phyloP scores from a whole-genome alignment of 2,888 invertebrate genomes.

The Dolichomitus sp. region DNA sequence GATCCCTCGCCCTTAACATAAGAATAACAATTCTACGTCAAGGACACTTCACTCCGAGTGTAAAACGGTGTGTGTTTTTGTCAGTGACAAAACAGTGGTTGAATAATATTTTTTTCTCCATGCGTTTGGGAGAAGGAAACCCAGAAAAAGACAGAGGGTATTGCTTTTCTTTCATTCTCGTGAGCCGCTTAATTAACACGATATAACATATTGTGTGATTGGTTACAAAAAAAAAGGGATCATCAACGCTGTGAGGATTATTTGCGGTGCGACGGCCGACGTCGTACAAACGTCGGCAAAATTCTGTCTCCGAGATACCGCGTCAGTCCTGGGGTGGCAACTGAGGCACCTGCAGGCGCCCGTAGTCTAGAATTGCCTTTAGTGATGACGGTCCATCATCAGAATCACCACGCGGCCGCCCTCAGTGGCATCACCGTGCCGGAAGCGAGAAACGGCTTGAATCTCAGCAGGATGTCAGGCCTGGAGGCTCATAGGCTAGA shows the following conservation, averaged over 20 bases:
- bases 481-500: conserved; percentile 80
- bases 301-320: conserved; percentile 84
- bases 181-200: conserved; percentile 7
- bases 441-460: conserved; percentile 79
- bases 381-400: conserved; percentile 85
- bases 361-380: conserved; percentile 80
- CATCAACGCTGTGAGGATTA: conserved; percentile 4
- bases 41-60: conserved; percentile 22
- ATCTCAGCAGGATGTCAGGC: conserved; percentile 82
- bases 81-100: conserved; percentile 35
- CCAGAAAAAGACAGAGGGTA: conserved; percentile 13
- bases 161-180: conserved; percentile 35
- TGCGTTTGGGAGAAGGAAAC: neutral
- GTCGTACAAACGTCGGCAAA: conserved; percentile 78
- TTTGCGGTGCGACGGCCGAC: conserved; percentile 49
- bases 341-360: conserved; percentile 83
- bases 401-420: conserved; percentile 85
- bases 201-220: neutral
- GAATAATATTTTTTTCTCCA: conserved; percentile 22
- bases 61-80: conserved; percentile 33
- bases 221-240: neutral
- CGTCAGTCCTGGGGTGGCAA: conserved; percentile 83
- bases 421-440: conserved; percentile 82
- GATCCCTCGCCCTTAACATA: conserved; percentile 31
- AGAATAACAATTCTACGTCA: conserved; percentile 26